Evolutionary conservation across 2,888 invertebrate species (phyloP).

Genomic region (Leptarthrus brevirostris): DNA sequence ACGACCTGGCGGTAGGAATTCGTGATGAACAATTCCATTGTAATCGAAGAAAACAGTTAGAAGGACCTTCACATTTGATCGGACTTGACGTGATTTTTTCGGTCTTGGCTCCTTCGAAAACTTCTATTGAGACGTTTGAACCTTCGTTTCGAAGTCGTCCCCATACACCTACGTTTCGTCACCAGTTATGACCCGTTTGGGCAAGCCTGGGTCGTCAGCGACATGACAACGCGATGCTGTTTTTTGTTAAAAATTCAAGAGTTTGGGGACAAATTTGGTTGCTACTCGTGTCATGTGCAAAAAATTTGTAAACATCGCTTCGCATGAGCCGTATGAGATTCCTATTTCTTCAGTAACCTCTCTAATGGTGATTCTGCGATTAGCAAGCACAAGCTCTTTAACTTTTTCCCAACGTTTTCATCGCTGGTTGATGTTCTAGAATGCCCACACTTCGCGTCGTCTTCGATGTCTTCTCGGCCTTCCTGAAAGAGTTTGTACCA

Average conservation of each 20-base stretch:
- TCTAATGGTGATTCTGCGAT: too few relatives aligned
- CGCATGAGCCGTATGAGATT: too few relatives aligned
- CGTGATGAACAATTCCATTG: constrained; percentile 29
- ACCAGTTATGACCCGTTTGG: constrained; percentile 23
- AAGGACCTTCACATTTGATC: constrained; percentile 4
- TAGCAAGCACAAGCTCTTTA: too few relatives aligned
- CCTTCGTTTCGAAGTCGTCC: constrained; percentile 14
- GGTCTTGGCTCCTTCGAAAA: constrained; percentile 14
- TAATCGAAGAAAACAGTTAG: constrained; percentile 41
- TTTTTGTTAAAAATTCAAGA: too few relatives aligned
- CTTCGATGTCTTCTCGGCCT: constrained; percentile 31
- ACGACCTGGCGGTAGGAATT: too few relatives aligned
- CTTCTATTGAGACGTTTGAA: constrained; percentile 20
- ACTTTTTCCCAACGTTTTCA: too few relatives aligned
- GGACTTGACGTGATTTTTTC: neutral
- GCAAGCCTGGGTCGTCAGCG: too few relatives aligned
- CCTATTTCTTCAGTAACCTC: constrained; percentile 3
- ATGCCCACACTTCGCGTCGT: constrained; percentile 22
- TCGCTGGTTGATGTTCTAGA: constrained; percentile 27
- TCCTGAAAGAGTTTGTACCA: constrained; percentile 26
- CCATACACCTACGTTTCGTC: constrained; percentile 32
- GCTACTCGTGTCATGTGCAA: too few relatives aligned
- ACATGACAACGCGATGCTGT: too few relatives aligned
- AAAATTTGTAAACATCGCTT: too few relatives aligned
- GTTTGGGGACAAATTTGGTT: too few relatives aligned